Percentiles rank a stretch among this genome's conserved stretches.
These are phyloP conservation scores for Nanorana parkeri DNA, from an alignment of 2,113 vertebrate genomes.

Conservation along the genomic window DNA sequence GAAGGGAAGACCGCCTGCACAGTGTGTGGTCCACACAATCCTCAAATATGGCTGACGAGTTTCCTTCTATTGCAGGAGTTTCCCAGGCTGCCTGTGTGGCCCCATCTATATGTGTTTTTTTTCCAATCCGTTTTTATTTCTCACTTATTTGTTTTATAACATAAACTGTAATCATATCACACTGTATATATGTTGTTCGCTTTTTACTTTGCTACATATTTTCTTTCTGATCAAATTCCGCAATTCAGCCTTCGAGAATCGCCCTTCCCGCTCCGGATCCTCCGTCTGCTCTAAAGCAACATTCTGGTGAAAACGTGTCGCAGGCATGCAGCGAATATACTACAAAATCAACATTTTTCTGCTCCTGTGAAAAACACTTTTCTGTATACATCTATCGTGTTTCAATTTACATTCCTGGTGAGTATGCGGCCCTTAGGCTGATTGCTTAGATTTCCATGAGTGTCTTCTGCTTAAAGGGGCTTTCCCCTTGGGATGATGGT, in stretches of 20 bases:
- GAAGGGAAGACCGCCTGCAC: not conserved
- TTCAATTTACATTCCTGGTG: not conserved
- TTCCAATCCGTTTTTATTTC: not conserved
- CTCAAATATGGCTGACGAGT: conserved; percentile 17
- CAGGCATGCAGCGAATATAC: not conserved
- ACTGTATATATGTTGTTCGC: not conserved
- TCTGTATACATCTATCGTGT: not conserved
- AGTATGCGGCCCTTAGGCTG: too few species aligned
- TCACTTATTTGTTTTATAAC: conserved; percentile 12
- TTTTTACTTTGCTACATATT: not conserved
- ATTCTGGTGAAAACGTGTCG: not conserved
- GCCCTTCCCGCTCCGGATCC: not conserved
- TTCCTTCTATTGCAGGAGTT: not conserved
- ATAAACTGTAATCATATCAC: conserved; percentile 20
- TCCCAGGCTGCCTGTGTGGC: conserved; percentile 12
- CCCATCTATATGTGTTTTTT: not conserved
- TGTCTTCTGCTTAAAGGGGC: too few species aligned
- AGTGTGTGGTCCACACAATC: conserved; percentile 4
- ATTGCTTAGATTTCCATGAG: too few species aligned
- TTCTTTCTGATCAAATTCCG: conserved; percentile 22
- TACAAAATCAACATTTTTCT: not conserved
- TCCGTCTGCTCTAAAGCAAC: not conserved
- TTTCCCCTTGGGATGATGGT: too few species aligned
- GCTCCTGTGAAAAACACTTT: not conserved
- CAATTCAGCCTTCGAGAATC: not conserved